Base-by-base conservation (phyloP, 2,888 invertebrate genomes). In the Chrysolina americana region DNA sequence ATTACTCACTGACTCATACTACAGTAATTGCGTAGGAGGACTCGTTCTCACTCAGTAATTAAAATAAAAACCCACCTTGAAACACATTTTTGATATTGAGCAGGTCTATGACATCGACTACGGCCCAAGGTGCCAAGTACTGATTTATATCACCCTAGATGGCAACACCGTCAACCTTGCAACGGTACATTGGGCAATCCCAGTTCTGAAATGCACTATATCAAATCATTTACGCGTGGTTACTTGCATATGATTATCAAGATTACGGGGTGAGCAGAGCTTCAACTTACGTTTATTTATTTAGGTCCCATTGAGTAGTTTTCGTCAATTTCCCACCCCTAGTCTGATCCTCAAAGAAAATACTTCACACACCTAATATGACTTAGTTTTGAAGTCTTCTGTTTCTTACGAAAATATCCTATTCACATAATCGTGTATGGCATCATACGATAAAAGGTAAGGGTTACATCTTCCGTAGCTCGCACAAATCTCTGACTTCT, bases 61-160 rank as follows among this genome's bases (percentile, higher is more conserved):
- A 15, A 28, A 64, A 9, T 17, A 64, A 47, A 13, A 17, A 76
- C 79, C 19, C 79, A 80, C 80, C 82, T 82, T 80, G 76, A 72
- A 71, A 73, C 50, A 74, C 82, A 82, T 82, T 81, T 78, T 80
- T 75, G 73, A 65, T 66, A 65, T 47, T 70, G 23, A 66, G 19
- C 19, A 56, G 59, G 47, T 41, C 50, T 41, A 62, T 56, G 63
- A 63, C 71, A 74, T 68, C 56, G 47, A 76, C 76, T 76, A 74
- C 68, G 50, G 71, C 50, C 73, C 63, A 66, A 64, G 66, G 56
- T 70, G 28, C 68, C 63, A 50, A 48, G 64, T 66, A 71, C 72
- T 65, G 75, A 71, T 79, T 76, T 79, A 79, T 79, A 79, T 78
- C 68, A 48, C 19, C 59, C 19, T 21, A n/a, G 28, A 21, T 44